Conservation (phyloP, 2,888 invertebrate genomes). For the Luffia ferchaultella region DNA sequence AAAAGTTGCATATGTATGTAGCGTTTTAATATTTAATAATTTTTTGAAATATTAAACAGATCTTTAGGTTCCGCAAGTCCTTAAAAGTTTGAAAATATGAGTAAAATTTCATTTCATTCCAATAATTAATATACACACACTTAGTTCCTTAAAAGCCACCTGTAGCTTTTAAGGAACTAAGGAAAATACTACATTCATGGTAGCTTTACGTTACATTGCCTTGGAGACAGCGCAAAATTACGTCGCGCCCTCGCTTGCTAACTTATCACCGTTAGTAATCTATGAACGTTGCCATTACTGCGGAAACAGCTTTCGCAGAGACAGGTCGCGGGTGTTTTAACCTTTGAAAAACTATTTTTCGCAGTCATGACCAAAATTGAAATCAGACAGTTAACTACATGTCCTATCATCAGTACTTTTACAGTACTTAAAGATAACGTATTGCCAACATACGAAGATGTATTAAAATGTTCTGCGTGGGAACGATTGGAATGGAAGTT, state of each 20-base stretch:
- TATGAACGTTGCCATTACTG: background rate
- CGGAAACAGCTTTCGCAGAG: background rate
- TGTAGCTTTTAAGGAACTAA: background rate
- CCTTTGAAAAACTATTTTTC: background rate
- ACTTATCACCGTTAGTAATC: too few relatives aligned
- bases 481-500: background rate
- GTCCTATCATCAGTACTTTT: background rate
- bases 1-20: background rate
- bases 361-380: background rate
- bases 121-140: background rate
- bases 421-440: background rate
- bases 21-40: background rate
- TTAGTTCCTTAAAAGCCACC: too few relatives aligned
- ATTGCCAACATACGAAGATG: background rate
- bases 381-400: background rate
- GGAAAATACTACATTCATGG: background rate
- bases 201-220: background rate
- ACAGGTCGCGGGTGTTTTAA: background rate
- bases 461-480: background rate
- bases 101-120: background rate
- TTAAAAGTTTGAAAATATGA: background rate
- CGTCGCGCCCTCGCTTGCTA: background rate
- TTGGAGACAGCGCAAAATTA: background rate
- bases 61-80: background rate
- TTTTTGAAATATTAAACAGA: background rate